Evolutionary conservation across 2,113 vertebrate genomes (phyloP), one percentile per base, ranked within the genome.

Genomic region (Raja brachyura): DNA sequence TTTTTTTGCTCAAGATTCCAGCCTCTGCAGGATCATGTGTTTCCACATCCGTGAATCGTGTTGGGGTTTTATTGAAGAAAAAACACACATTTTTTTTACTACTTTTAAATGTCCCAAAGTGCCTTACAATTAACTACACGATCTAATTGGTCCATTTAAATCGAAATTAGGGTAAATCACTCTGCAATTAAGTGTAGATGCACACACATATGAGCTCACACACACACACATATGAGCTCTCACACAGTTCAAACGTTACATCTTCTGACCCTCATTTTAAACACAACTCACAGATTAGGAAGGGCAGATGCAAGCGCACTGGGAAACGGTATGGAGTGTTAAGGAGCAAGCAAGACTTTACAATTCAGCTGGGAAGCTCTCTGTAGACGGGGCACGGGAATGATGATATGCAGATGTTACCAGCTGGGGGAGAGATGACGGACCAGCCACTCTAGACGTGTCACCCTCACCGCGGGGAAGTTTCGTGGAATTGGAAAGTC

Each of bases 301-400:
- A 28, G 48, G 28, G 54, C 54, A 10, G 11, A 85, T 59, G 78
- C 4, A 18, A 48, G 4, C 33, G 48, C 20, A 54, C 28, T 28
- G 0, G 11, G 81, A 59, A 28, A 25, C 5, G 22, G 13, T 9
- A 68, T 68, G 13, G 3, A n/a, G 6, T 22, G 56, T 11, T 2
- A n/a, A 25, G 6, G 56, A n/a, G 20, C 22, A 10, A 59, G 22
- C 28, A 11, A 10, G 22, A 48, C 39, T 20, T 16, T 54, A 81
- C 33, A 9, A n/a, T 86, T 86, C 81, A 86, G 81, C 54, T 85
- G 81, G 81, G 56, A 86, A 61, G 56, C 81, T 86, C 81, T 28
- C 25, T 25, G 8, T 9, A 7, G 9, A 13, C 25, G 48, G 22
- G 22, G 22, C 9, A 4, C 81, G 11, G 81, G 54, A n/a, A 10